Percentiles rank a stretch among this genome's conserved stretches.
phyloP scores from a whole-genome alignment of 2,888 invertebrate species.

The Chymomyza procnemis region DNA sequence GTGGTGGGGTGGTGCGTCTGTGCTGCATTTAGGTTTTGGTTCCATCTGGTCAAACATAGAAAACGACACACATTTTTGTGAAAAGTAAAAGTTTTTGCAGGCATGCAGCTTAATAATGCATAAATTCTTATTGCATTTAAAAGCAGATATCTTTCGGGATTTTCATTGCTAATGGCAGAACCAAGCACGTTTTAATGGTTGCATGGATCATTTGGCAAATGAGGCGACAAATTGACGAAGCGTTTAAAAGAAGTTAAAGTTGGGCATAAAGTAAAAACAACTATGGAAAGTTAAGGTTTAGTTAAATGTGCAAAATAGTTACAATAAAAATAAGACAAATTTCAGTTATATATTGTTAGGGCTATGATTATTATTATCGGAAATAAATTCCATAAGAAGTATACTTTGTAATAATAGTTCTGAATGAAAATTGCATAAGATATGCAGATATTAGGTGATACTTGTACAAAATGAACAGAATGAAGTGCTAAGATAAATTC shows the following conservation, averaged over 20 bases:
- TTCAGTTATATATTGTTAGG: too few species aligned
- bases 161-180: not conserved
- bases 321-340: too few species aligned
- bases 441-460: too few species aligned
- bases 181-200: not conserved
- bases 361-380: too few species aligned
- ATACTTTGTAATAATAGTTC: too few species aligned
- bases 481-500: too few species aligned
- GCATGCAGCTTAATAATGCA: not conserved
- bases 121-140: not conserved
- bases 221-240: not conserved
- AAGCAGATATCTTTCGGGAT: not conserved
- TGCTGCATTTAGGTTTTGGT: slow-evolving; percentile 42
- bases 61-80: slow-evolving; percentile 54
- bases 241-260: not conserved
- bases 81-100: slow-evolving; percentile 59
- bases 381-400: too few species aligned
- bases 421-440: too few species aligned
- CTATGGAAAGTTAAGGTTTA: too few species aligned
- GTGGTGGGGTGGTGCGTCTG: slow-evolving; percentile 49
- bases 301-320: too few species aligned
- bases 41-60: slow-evolving; percentile 66
- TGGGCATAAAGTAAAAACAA: too few species aligned
- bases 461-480: too few species aligned
- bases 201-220: not conserved